phyloP scores from a whole-genome alignment of 2,797 vertebrate species.

The Setipinna tenuifilis region DNA sequence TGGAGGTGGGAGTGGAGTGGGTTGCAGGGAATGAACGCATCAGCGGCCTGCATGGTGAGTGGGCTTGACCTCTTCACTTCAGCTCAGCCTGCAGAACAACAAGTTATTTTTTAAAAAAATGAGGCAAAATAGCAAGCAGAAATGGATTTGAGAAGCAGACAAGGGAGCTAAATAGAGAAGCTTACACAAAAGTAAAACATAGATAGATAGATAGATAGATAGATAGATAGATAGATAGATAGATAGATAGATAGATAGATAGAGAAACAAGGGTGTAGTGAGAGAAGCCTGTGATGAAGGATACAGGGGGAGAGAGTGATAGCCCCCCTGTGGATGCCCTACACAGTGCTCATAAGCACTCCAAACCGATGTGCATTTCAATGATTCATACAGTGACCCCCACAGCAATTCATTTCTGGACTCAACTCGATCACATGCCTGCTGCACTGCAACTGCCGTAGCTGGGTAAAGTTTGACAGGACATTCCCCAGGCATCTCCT shows the following conservation, averaged over 20 bases:
- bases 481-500: conserved; percentile 22
- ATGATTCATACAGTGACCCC: not conserved
- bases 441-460: not conserved
- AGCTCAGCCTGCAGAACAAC: conserved; percentile 12
- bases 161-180: not conserved
- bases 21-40: conserved; percentile 50
- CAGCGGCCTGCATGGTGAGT: conserved; percentile 40
- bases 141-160: not conserved
- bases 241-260: conserved; percentile 24
- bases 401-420: conserved; percentile 47
- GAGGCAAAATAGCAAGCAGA: not conserved
- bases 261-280: not conserved
- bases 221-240: not conserved
- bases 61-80: conserved; percentile 49
- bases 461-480: not conserved
- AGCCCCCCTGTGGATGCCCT: not conserved
- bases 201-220: not conserved
- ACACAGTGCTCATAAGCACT: conserved; percentile 6
- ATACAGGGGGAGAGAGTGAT: not conserved
- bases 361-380: not conserved
- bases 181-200: not conserved
- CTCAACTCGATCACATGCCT: conserved; percentile 44
- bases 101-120: conserved; percentile 1
- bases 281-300: not conserved
- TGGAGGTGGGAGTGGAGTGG: conserved; percentile 50